Percentiles rank a stretch among this genome's conserved stretches.
Conservation (phyloP, 2,113 vertebrate genomes). For the Colistium nudipinnis region DNA sequence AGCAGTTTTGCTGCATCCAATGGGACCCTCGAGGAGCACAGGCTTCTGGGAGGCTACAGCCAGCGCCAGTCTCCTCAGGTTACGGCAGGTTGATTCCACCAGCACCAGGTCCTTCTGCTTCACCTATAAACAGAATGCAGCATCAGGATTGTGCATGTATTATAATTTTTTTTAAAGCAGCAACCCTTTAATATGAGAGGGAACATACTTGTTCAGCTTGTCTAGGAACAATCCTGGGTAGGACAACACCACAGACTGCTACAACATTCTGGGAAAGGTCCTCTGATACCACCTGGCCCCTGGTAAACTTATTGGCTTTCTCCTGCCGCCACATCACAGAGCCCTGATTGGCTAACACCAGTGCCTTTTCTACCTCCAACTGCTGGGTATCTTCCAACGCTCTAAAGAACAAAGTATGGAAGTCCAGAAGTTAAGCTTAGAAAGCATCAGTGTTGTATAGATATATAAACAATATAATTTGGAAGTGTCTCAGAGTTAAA, state of each 20-base stretch:
- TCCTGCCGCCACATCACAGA: constrained; percentile 85
- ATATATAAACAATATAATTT: neutral
- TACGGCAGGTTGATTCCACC: constrained; percentile 89
- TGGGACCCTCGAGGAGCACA: constrained; percentile 95
- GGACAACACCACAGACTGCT: constrained; percentile 89
- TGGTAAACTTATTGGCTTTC: constrained; percentile 77
- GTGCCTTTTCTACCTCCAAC: constrained; percentile 87
- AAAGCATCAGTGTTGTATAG: neutral
- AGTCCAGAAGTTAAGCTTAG: neutral
- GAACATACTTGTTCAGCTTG: constrained; percentile 80
- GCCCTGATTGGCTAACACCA: constrained; percentile 89
- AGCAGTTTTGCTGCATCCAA: constrained; percentile 95
- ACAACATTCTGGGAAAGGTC: constrained; percentile 90
- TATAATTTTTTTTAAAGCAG: neutral
- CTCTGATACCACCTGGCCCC: constrained; percentile 85
- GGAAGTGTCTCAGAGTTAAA: neutral
- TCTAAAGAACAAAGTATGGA: constrained; percentile 66
- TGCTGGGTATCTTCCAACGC: constrained; percentile 89
- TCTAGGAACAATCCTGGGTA: constrained; percentile 78
- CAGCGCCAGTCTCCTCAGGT: constrained; percentile 91
- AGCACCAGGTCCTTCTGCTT: constrained; percentile 82
- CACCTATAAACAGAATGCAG: constrained; percentile 33
- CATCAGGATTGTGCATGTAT: neutral
- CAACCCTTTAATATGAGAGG: neutral
- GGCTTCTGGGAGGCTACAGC: constrained; percentile 90